A percentile compares a stretch with the other conserved stretches of the same genome.
Evolutionary conservation across 2,888 invertebrate species (phyloP).

Genomic region (Hirtodrosophila histrioides): DNA sequence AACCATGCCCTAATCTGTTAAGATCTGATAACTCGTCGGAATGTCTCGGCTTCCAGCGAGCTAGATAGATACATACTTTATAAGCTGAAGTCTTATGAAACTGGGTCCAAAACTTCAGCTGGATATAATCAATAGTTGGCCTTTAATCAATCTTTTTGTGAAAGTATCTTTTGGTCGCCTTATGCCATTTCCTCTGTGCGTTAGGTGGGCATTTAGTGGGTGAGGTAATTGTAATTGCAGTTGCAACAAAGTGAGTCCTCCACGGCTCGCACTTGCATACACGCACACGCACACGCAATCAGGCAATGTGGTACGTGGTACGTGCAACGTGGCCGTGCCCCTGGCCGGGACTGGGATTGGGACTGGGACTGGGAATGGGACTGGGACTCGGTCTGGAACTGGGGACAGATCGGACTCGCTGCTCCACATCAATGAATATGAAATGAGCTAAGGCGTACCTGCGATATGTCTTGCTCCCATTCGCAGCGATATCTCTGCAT

Average conservation of each 20-base stretch:
- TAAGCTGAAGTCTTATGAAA: not conserved
- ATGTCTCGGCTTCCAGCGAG: no score
- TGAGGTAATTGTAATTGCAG: constrained; percentile 62
- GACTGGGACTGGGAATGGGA: not conserved
- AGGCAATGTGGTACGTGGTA: constrained; percentile 8
- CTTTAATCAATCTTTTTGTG: constrained; percentile 24
- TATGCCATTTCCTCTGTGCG: constrained; percentile 54
- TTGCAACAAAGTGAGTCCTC: constrained; percentile 40
- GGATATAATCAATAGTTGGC: not conserved
- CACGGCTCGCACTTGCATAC: constrained; percentile 39
- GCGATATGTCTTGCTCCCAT: constrained; percentile 78
- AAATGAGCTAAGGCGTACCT: constrained; percentile 75
- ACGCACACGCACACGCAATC: constrained; percentile 32
- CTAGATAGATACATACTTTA: not conserved
- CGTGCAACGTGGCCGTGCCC: constrained; percentile 49
- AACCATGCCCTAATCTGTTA: constrained; percentile 36
- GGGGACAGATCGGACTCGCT: constrained; percentile 59
- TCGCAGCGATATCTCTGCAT: constrained; percentile 55
- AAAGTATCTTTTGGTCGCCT: constrained; percentile 18
- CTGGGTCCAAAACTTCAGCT: not conserved
- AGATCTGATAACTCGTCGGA: constrained; percentile 42
- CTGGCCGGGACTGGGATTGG: constrained; percentile 31
- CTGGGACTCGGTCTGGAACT: not conserved
- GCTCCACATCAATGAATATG: constrained; percentile 82
- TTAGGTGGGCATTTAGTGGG: constrained; percentile 64